Base-by-base conservation (phyloP, 2,797 vertebrate genomes). In the Microcaecilia unicolor region DNA sequence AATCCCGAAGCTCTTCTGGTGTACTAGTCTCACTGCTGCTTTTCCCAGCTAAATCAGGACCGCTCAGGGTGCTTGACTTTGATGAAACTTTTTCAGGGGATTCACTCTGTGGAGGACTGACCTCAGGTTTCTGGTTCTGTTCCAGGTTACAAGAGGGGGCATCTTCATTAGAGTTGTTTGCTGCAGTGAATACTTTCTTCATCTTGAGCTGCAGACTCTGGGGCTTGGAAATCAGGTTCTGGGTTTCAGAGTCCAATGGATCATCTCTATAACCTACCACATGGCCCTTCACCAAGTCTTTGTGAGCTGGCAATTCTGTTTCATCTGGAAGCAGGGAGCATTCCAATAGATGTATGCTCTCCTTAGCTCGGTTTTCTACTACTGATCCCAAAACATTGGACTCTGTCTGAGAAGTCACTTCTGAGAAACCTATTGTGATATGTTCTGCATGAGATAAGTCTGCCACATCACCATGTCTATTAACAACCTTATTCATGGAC, bases 1-100 rank as follows among this genome's bases (percentile, higher is more conserved):
- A 93, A 41, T 90, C 90, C 0, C 74, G 81, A n/a, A 92, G 82
- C 23, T 95, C 91, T 60, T 95, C 90, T 0, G 92, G 92, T 0
- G 91, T 93, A 72, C 89, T 92, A 0, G 89, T 91, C 61, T 91
- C 89, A 4, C 92, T 93, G 59, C 81, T 85, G 68, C 90, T 90
- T 58, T 83, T 84, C 9, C 74, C 80, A 1, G 77, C 86, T 50
- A 78, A 61, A 25, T 85, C 83, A 0, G 81, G 55, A 15, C 80
- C 85, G 8, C 86, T 86, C 37, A 87, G 55, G 4, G 84, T 78
- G 41, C 80, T 80, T 23, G 85, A 84, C 37, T 77, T 73, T 23
- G 79, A 83, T 46, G 78, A 55, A 20, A 68, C 74, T 4, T 27
- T 41, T 11, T 37, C 50, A 2, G 31, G 43, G 6, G 22, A 31